Percentiles rank a stretch among this genome's conserved stretches.
phyloP scores from a whole-genome alignment of 2,888 invertebrate genomes.

The Campoplex capitator region DNA sequence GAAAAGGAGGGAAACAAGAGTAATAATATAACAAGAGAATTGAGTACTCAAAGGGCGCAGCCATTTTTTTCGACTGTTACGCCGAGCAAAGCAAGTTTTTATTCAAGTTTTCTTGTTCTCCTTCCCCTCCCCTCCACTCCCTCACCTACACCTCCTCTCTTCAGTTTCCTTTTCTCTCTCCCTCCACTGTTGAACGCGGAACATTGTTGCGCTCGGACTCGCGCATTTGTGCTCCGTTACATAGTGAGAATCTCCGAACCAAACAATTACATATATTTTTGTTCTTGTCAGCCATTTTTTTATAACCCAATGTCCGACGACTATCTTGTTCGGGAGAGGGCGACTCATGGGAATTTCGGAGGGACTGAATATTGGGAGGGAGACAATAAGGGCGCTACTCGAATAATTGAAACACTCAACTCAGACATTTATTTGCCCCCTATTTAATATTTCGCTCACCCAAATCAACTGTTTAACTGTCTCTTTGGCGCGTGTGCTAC shows the following conservation, averaged over 20 bases:
- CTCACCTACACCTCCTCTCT: background rate
- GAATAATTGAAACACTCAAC: slow-evolving; percentile 55
- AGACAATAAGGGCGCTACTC: slow-evolving; percentile 15
- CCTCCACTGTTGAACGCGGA: slow-evolving; percentile 21
- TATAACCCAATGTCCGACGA: slow-evolving; percentile 37
- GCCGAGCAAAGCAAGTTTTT: slow-evolving; percentile 33
- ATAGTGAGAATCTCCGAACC: slow-evolving; percentile 57
- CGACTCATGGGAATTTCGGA: slow-evolving; percentile 55
- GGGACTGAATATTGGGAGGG: slow-evolving; percentile 28
- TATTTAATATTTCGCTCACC: slow-evolving; percentile 3
- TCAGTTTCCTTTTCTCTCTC: background rate
- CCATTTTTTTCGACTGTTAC: slow-evolving; percentile 34
- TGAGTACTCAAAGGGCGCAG: slow-evolving; percentile 36
- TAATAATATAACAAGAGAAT: slow-evolving; percentile 56
- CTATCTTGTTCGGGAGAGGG: slow-evolving; percentile 42
- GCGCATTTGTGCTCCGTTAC: slow-evolving; percentile 61
- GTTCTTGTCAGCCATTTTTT: slow-evolving; percentile 64
- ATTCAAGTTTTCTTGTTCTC: slow-evolving; percentile 2
- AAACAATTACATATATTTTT: slow-evolving; percentile 38
- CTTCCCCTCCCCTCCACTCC: background rate
- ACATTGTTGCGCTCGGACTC: slow-evolving; percentile 47
- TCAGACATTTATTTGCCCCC: slow-evolving; percentile 49
- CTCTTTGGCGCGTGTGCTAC: slow-evolving; percentile 69
- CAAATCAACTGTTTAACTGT: slow-evolving; percentile 65
- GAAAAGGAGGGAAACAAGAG: slow-evolving; percentile 31